A percentile compares a stretch with the other conserved stretches of the same genome.
Evolutionary conservation across 2,888 invertebrate species (phyloP).

Genomic region (Acanthosepion pharaonis): DNA sequence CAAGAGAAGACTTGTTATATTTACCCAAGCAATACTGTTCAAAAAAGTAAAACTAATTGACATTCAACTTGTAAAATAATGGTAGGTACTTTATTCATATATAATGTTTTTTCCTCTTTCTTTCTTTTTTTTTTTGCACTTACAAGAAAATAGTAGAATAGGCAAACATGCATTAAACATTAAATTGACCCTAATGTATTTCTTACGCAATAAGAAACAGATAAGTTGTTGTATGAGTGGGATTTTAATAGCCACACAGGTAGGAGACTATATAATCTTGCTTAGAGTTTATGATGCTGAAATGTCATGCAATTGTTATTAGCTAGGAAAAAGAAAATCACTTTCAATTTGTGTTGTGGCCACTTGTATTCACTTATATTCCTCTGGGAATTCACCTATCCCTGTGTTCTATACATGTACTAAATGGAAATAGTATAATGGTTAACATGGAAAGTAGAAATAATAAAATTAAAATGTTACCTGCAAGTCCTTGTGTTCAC

Average conservation of each 20-base stretch:
- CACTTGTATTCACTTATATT: too few species aligned
- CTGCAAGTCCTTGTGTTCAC: too few species aligned
- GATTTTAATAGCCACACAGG: background rate
- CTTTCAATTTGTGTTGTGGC: too few species aligned
- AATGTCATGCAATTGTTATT: too few species aligned
- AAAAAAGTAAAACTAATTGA: background rate
- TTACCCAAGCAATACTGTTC: background rate
- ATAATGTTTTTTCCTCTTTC: background rate
- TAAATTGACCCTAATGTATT: background rate
- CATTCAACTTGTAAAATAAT: background rate
- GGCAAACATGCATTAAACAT: background rate
- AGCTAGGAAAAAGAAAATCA: too few species aligned
- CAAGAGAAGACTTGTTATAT: background rate
- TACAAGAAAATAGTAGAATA: background rate
- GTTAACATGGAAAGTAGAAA: too few species aligned
- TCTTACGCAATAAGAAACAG: background rate
- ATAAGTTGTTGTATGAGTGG: background rate
- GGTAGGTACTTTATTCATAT: background rate
- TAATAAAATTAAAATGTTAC: too few species aligned
- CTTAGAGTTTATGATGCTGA: too few species aligned
- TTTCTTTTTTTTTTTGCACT: background rate
- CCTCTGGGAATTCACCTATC: too few species aligned
- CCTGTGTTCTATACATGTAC: too few species aligned
- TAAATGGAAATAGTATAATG: too few species aligned
- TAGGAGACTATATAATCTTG: background rate